These are phyloP conservation scores for Carpatolechia fugitivella DNA, from an alignment of 2,888 invertebrate genomes.

Conservation along the genomic window DNA sequence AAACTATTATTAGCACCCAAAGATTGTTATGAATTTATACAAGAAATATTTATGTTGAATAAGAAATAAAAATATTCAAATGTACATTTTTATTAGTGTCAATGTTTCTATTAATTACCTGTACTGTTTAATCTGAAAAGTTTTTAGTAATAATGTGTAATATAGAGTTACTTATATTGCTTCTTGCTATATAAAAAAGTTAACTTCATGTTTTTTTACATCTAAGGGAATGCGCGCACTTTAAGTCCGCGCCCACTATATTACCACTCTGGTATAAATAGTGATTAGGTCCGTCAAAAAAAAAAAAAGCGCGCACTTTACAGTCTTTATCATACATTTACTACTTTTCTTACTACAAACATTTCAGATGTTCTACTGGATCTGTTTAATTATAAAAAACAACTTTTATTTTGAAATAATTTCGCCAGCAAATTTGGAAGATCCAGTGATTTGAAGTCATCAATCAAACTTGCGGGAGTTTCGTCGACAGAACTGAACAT, in stretches of 20 bases:
- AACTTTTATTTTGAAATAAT: not conserved
- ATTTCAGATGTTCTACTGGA: not conserved
- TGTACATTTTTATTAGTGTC: constrained; percentile 40
- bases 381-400: not conserved
- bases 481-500: constrained; percentile 75
- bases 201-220: no score
- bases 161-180: no score
- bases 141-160: constrained; percentile 20
- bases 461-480: constrained; percentile 70
- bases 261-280: no score
- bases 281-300: no score
- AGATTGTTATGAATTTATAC: constrained; percentile 80
- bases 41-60: constrained; percentile 78
- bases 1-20: constrained; percentile 70
- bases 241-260: no score
- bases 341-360: not conserved
- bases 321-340: no score
- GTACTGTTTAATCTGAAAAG: constrained; percentile 19
- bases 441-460: constrained; percentile 79
- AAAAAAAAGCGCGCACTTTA: no score
- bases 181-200: no score
- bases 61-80: constrained; percentile 73
- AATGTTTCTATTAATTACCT: not conserved
- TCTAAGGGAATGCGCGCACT: no score
- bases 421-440: constrained; percentile 31